Conservation (phyloP, 2,888 invertebrate genomes). For the Anoplius nigerrimus region DNA sequence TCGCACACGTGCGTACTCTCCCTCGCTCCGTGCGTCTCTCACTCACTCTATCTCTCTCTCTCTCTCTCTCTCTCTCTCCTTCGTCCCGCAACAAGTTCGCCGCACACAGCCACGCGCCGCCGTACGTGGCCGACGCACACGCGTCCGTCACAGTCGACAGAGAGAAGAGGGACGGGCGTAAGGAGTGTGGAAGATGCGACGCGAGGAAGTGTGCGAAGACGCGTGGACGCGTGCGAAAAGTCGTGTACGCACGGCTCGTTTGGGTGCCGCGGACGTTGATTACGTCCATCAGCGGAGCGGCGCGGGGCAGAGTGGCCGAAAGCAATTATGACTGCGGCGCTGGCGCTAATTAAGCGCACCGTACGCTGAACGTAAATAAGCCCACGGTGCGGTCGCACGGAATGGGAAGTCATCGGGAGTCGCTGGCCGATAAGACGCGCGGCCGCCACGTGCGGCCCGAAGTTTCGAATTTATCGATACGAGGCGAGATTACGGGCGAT, state of each 20-base stretch:
- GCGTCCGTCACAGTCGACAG: too few relatives aligned
- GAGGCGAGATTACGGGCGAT: too few relatives aligned
- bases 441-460: background rate
- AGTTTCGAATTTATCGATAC: too few relatives aligned
- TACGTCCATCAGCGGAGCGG: slow-evolving; percentile 8
- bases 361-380: slow-evolving; percentile 48
- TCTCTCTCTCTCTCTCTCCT: slow-evolving; percentile 18
- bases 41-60: slow-evolving; percentile 29
- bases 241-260: too few relatives aligned
- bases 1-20: slow-evolving; percentile 17
- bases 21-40: slow-evolving; percentile 16
- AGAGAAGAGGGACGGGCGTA: too few relatives aligned
- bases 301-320: slow-evolving; percentile 50
- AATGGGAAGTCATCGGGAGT: slow-evolving; percentile 33
- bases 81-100: slow-evolving; percentile 59
- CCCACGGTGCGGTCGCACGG: slow-evolving; percentile 16
- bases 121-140: too few relatives aligned
- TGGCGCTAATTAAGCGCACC: slow-evolving; percentile 47
- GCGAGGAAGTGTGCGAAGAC: background rate
- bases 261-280: background rate
- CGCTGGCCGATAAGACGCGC: slow-evolving; percentile 26
- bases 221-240: background rate
- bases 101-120: slow-evolving; percentile 37
- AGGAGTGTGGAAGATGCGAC: background rate
- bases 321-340: slow-evolving; percentile 54